Percentiles rank a stretch among this genome's conserved stretches.
Evolutionary conservation across 2,888 invertebrate species (phyloP).

Genomic region (Orthosia gracilis): DNA sequence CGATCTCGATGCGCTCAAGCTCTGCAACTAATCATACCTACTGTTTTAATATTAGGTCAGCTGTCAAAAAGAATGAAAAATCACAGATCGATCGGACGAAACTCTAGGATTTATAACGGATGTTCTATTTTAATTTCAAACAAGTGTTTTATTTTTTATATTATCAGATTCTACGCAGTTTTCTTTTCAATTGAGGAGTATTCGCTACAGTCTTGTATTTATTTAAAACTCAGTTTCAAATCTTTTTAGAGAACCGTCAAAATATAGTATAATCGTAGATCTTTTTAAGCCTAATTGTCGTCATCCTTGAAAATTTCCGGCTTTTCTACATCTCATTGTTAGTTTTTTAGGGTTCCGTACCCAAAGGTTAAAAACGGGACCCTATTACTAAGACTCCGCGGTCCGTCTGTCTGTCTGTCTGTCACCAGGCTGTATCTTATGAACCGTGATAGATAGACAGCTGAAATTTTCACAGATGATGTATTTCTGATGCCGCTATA

Average conservation of each 20-base stretch:
- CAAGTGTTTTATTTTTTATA: not conserved
- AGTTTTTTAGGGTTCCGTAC: too few species aligned
- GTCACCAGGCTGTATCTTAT: too few species aligned
- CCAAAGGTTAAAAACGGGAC: too few species aligned
- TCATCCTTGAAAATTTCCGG: constrained; percentile 23
- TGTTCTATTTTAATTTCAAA: constrained; percentile 17
- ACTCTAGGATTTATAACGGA: constrained; percentile 13
- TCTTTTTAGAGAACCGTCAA: not conserved
- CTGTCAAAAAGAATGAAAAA: constrained; percentile 28
- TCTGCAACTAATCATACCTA: not conserved
- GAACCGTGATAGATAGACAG: too few species aligned
- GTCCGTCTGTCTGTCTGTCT: too few species aligned
- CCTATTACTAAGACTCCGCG: too few species aligned
- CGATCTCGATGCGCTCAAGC: not conserved
- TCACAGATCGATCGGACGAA: constrained; percentile 15
- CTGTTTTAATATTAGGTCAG: not conserved
- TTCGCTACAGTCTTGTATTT: not conserved
- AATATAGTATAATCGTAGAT: not conserved
- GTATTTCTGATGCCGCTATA: too few species aligned
- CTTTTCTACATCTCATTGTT: constrained; percentile 13
- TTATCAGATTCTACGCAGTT: not conserved
- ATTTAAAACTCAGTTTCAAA: not conserved
- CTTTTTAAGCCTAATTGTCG: not conserved
- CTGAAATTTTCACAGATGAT: too few species aligned
- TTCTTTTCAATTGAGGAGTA: not conserved